Base-by-base conservation (phyloP, 2,113 vertebrate genomes). In the Cyanocitta stelleri region DNA sequence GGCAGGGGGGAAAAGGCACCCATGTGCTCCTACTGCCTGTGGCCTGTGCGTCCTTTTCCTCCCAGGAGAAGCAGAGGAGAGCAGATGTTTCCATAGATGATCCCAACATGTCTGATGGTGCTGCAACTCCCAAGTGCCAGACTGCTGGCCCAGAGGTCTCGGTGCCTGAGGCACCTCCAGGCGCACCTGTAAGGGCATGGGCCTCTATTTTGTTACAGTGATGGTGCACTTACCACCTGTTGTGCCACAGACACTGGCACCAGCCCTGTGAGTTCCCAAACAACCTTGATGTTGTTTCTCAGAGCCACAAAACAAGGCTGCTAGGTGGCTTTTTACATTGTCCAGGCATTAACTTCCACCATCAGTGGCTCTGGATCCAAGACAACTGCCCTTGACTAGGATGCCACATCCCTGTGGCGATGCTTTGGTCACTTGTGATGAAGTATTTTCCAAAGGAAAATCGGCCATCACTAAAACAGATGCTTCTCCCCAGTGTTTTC, bases 1-100 rank as follows among this genome's bases (percentile, higher is more conserved):
- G 46, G 43, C 20, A 16, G 1, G 17, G 13, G 13, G 8, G 6
- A 10, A 20, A 1, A 37, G 32, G 43, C 0, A 0, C 18, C 18
- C 1, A 0, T 16, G 13, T 8, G 24, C 19, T 78, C 4, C 1
- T 20, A 8, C 16, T 24, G 16, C 39, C 23, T 44, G 39, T 44
- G 30, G 11, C 41, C 35, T 21, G 8, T 8, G 32, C 18, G 33
- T 35, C 49, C 13, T 71, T 30, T 16, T 67, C 20, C 56, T 78
- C 23, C 37, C 1, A 1, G 11, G 14, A 56, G 35, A 19, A 75
- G 39, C 27, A 46, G 17, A 71, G 48, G 19, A 59, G 10, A 75
- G 17, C 26, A 62, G 44, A 33, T 15, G 9, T 68, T 23, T 35
- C 20, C 23, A 10, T 0, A 55, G 12, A 16, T 27, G 30, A 39